These are phyloP conservation scores for Saccostrea cuccullata DNA, from an alignment of 1,140 invertebrate genomes.

Conservation along the genomic window DNA sequence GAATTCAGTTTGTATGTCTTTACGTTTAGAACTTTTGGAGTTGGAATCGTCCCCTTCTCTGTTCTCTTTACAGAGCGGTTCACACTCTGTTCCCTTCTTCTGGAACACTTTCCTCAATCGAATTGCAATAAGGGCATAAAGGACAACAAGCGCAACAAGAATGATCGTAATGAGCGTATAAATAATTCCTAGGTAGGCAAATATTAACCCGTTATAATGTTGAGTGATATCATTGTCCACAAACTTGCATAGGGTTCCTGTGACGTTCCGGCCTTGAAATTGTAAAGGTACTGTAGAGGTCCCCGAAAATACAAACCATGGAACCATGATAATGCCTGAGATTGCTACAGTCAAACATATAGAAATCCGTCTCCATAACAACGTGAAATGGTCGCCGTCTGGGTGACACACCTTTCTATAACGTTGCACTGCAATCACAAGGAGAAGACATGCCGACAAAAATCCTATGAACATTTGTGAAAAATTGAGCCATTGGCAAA, in stretches of 20 bases:
- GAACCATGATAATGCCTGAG: background rate
- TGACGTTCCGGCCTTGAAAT: conserved; percentile 13
- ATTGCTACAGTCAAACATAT: background rate
- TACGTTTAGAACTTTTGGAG: background rate
- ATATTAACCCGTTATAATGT: background rate
- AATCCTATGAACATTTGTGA: background rate
- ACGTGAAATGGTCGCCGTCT: background rate
- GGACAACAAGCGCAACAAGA: background rate
- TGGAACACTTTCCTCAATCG: background rate
- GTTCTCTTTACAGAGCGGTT: background rate
- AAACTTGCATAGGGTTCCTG: background rate
- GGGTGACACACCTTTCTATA: conserved; percentile 16
- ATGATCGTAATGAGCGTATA: background rate
- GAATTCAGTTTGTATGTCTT: background rate
- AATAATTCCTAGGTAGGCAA: background rate
- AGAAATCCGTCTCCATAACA: background rate
- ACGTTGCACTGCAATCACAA: conserved; percentile 5
- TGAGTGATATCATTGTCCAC: background rate
- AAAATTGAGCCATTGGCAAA: background rate
- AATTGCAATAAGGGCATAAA: background rate
- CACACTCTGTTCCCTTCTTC: background rate
- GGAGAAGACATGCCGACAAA: background rate
- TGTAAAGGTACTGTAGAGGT: too few species aligned
- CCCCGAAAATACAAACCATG: background rate
- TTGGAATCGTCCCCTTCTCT: background rate